Conservation (phyloP, 2,888 invertebrate species). For the Epinotia bilunana region DNA sequence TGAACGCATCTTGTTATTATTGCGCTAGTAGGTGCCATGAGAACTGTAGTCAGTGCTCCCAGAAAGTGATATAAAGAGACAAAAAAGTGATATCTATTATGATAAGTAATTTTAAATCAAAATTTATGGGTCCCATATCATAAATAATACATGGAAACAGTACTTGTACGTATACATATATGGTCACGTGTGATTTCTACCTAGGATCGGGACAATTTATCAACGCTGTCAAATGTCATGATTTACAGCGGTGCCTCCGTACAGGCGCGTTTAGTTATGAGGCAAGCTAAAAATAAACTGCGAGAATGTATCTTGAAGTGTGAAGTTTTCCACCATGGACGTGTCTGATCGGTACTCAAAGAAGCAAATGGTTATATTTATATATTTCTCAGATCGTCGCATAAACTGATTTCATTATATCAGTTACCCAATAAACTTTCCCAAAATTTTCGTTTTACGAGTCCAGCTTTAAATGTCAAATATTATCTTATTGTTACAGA, state of each 20-base stretch:
- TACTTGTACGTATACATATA: slow-evolving; percentile 47
- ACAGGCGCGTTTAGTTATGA: slow-evolving; percentile 44
- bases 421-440: slow-evolving; percentile 21
- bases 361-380: slow-evolving; percentile 7
- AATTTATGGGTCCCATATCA: slow-evolving; percentile 46
- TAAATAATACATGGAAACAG: slow-evolving; percentile 52
- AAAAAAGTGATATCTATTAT: slow-evolving; percentile 35
- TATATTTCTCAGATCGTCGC: slow-evolving; percentile 5
- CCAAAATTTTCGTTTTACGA: slow-evolving; percentile 23
- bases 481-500: slow-evolving; percentile 27
- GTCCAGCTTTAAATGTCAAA: slow-evolving; percentile 35
- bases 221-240: slow-evolving; percentile 64
- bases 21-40: slow-evolving; percentile 11
- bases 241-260: slow-evolving; percentile 58
- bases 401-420: slow-evolving; percentile 33
- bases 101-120: slow-evolving; percentile 31
- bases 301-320: slow-evolving; percentile 32
- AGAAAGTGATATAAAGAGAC: slow-evolving; percentile 12
- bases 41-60: slow-evolving; percentile 14
- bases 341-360: background rate
- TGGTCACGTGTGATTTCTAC: slow-evolving; percentile 46
- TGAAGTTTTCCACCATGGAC: slow-evolving; percentile 8
- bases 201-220: slow-evolving; percentile 61
- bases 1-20: background rate
- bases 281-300: slow-evolving; percentile 45